phyloP scores from a whole-genome alignment of 2,797 vertebrate genomes.

The Mergus octosetaceus region DNA sequence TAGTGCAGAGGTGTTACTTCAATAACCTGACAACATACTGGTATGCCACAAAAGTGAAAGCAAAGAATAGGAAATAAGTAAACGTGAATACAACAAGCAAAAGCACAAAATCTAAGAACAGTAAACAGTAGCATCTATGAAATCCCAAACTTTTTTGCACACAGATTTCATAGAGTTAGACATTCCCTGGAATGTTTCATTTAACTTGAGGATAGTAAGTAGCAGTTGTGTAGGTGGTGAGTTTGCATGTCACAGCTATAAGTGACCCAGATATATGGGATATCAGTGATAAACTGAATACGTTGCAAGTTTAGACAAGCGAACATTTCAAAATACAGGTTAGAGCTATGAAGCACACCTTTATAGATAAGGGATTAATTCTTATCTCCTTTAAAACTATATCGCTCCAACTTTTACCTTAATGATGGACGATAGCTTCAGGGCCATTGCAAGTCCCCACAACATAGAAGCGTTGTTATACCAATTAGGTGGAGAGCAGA shows the following conservation, averaged over 20 bases:
- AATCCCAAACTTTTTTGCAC: background rate
- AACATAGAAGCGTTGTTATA: background rate
- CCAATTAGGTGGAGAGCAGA: background rate
- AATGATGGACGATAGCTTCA: background rate
- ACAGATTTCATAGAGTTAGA: background rate
- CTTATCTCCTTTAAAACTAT: conserved; percentile 21
- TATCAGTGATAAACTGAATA: background rate
- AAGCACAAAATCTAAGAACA: background rate
- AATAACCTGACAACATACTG: background rate
- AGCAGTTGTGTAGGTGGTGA: background rate
- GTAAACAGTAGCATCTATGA: background rate
- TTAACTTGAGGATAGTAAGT: background rate
- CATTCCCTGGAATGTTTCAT: background rate
- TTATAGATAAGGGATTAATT: conserved; percentile 36
- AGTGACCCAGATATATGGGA: background rate
- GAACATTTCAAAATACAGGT: background rate
- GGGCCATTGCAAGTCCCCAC: background rate
- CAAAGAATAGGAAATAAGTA: background rate
- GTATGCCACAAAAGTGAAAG: background rate
- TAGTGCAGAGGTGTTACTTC: background rate
- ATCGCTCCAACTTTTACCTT: background rate
- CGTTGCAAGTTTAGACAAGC: background rate
- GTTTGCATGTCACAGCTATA: background rate
- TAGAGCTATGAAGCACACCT: background rate
- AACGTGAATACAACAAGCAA: background rate